Base-by-base conservation (phyloP, 1,140 invertebrate species). In the Drosophila tristis region DNA sequence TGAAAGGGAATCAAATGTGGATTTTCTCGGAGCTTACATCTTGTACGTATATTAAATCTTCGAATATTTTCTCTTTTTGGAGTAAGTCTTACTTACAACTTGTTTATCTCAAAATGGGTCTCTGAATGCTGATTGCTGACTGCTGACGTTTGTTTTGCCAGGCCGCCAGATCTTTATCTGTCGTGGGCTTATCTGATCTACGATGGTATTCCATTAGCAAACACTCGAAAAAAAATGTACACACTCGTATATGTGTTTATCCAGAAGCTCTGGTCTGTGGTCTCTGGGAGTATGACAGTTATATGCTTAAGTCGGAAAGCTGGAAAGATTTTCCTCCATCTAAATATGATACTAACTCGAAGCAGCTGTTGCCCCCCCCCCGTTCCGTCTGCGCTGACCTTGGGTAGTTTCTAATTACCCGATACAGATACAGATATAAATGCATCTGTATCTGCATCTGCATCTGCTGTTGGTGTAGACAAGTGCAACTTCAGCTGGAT, bases 401-500 rank as follows among this genome's bases (percentile, higher is more conserved):
- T 70, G 66, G 43, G 66, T 31, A 35, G 45, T 35, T 57, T 70
- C 64, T 68, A 70, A 68, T 70, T 70, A 48, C 64, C 51, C 51
- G 64, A 47, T 11, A 48, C 62, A 56, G 25, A 42, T 62, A 44
- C 45, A 39, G 43, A 54, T 62, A 39, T 15, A 31, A 15, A 25
- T 43, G 54, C n/a, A 11, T 16, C 51, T 49, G 55, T 5, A 11
- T 20, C 53, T 49, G 55, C 2, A 31, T 48, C 31, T 31, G 29
- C 13, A 25, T 42, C 50, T 51, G 35, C 35, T 39, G 35, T 35
- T 11, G 9, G 31, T 35, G 9, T 67, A 31, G 61, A 68, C 61
- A 66, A 68, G 64, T 70, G 51, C 66, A 70, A 68, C 45, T 70
- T 43, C 66, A 58, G 66, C 64, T 68, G 64, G 26, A 16, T 60